These are phyloP conservation scores for Hypsibius dujardini DNA, from an alignment of 1,140 invertebrate species.

Conservation along the genomic window DNA sequence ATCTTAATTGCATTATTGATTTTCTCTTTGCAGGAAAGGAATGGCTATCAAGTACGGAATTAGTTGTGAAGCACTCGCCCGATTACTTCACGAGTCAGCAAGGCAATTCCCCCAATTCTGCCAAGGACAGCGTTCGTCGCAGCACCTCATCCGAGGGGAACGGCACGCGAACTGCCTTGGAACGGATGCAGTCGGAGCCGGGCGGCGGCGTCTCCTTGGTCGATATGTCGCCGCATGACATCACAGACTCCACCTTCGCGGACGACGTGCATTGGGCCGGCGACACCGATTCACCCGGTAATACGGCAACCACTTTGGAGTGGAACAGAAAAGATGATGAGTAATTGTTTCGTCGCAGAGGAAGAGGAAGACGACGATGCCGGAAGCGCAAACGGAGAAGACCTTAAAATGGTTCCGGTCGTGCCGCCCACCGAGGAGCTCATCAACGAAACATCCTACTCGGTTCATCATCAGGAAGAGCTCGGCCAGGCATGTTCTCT, in stretches of 20 bases:
- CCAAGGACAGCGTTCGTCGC: background rate
- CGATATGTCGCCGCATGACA: too few species aligned
- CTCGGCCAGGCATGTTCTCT: constrained; percentile 48
- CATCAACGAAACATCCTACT: constrained; percentile 30
- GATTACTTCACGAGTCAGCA: background rate
- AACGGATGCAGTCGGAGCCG: constrained; percentile 10
- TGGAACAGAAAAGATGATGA: background rate
- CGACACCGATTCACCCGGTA: constrained; percentile 2
- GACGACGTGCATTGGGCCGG: too few species aligned
- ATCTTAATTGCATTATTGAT: too few species aligned
- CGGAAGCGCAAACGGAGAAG: constrained; percentile 26
- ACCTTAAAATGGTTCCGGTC: too few species aligned
- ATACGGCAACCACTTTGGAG: background rate
- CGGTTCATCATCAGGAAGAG: constrained; percentile 45
- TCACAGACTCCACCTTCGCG: too few species aligned
- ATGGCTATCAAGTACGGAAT: background rate
- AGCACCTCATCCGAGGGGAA: background rate
- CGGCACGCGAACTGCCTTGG: background rate
- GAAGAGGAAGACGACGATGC: constrained; percentile 32
- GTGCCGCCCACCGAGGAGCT: too few species aligned
- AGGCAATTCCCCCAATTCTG: background rate
- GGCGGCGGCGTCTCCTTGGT: too few species aligned
- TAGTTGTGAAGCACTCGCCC: constrained; percentile 13
- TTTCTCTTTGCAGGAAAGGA: constrained; percentile 5
- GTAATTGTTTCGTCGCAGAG: constrained; percentile 18